Base-by-base conservation (phyloP, 2,888 invertebrate species). In the Stegophylla sp. region DNA sequence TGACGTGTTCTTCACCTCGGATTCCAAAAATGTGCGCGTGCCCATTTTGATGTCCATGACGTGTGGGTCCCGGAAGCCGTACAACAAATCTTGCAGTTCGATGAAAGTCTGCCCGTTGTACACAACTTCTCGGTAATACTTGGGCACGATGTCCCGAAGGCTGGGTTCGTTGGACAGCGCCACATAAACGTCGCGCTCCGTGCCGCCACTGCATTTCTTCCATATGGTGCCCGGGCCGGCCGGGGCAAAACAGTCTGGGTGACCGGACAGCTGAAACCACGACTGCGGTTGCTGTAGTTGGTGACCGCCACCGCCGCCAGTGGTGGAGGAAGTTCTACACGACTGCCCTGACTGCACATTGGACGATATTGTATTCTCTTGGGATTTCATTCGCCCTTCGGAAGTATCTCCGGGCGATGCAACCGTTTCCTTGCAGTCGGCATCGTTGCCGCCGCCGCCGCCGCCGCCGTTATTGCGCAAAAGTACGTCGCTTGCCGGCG, bases 31-130 rank as follows among this genome's bases (percentile, higher is more conserved):
- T 26, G 98, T 98, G 85, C 97, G 90, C 2, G 94, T 94, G 63
- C 98, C 98, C 91, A 98, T 94, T 89, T 98, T 98, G 83, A 98
- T 93, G 87, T 98, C 98, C 92, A 98, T 97, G 0, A 98, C 96
- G 85, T 93, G 93, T 0, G 97, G 97, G 87, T 97, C 94, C 85
- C 90, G 89, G 87, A 97, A 98, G 82, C 94, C 94, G 85, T 94
- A 93, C 34, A 97, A 88, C 26, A 98, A 89, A 87, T 98, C 97
- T 88, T 98, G 96, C 83, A 98, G 91, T 87, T 98, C 97, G 85
- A 98, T 96, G 87, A 96, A 98, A 84, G 90, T 90, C 85, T 94
- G 93, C 53, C 92, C 92, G 82, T 90, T 90, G 86, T 93, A 92
- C 84, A 93, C 92, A 64, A 93, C 92, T 86, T 95, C 92, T 67